phyloP scores from a whole-genome alignment of 2,888 invertebrate genomes.

The Psylliodes chrysocephalus region DNA sequence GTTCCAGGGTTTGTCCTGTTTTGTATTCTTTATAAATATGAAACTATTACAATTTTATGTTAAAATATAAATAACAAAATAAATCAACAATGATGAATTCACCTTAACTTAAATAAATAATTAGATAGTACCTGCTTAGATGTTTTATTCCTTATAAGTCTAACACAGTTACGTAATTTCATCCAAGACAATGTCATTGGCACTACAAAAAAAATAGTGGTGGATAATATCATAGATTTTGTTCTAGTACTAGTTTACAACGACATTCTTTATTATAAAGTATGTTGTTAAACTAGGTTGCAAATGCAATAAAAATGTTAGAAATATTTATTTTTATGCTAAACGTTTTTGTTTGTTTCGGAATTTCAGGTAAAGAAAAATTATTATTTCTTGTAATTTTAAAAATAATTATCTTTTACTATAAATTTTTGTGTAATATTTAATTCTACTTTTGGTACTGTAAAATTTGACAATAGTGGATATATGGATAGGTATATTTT shows the following conservation, averaged over 20 bases:
- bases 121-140: background rate
- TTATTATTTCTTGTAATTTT: background rate
- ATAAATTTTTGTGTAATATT: too few species aligned
- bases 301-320: slow-evolving; percentile 18
- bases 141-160: slow-evolving; percentile 5
- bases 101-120: background rate
- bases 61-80: background rate
- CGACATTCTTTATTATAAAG: slow-evolving; percentile 14
- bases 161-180: background rate
- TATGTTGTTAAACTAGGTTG: slow-evolving; percentile 18
- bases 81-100: background rate
- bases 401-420: too few species aligned
- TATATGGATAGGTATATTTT: too few species aligned
- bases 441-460: too few species aligned
- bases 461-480: too few species aligned
- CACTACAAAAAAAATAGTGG: slow-evolving; percentile 14
- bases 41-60: too few species aligned
- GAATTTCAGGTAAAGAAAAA: slow-evolving; percentile 20
- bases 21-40: too few species aligned
- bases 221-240: slow-evolving; percentile 21
- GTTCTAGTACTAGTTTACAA: slow-evolving; percentile 24
- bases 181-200: slow-evolving; percentile 6
- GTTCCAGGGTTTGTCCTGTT: too few species aligned
- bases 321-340: slow-evolving; percentile 4
- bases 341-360: slow-evolving; percentile 5